Evolutionary conservation across 2,113 vertebrate genomes (phyloP).

Genomic region (Odocoileus virginianus): DNA sequence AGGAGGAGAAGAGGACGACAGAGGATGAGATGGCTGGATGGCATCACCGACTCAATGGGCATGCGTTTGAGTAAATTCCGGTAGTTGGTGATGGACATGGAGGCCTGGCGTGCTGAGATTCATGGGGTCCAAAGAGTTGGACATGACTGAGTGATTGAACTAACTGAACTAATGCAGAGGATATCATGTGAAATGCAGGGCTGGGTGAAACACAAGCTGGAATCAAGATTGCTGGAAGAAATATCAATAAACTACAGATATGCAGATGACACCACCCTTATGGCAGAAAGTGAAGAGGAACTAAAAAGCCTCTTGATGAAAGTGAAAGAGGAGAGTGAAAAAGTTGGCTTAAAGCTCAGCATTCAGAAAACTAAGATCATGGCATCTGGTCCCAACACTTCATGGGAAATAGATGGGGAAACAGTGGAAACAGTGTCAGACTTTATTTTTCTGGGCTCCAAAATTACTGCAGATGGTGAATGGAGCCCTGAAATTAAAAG

Average conservation of each 20-base stretch:
- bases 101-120: too few relatives aligned
- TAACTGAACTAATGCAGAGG: background rate
- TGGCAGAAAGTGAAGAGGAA: background rate
- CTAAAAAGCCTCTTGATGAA: background rate
- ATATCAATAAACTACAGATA: background rate
- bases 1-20: too few relatives aligned
- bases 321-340: background rate
- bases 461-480: background rate
- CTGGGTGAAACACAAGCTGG: background rate
- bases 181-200: background rate
- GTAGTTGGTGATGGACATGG: too few relatives aligned
- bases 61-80: too few relatives aligned
- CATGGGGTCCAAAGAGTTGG: too few relatives aligned
- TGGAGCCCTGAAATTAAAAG: background rate
- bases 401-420: background rate
- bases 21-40: too few relatives aligned
- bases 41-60: too few relatives aligned
- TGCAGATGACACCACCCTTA: background rate
- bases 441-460: background rate
- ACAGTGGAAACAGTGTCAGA: background rate
- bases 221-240: background rate
- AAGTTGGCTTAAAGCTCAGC: background rate
- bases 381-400: background rate
- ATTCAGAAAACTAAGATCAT: too few relatives aligned
- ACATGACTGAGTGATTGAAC: too few relatives aligned